phyloP scores from a whole-genome alignment of 2,113 vertebrate species.

The Rhinopomastus cyanomelas region DNA sequence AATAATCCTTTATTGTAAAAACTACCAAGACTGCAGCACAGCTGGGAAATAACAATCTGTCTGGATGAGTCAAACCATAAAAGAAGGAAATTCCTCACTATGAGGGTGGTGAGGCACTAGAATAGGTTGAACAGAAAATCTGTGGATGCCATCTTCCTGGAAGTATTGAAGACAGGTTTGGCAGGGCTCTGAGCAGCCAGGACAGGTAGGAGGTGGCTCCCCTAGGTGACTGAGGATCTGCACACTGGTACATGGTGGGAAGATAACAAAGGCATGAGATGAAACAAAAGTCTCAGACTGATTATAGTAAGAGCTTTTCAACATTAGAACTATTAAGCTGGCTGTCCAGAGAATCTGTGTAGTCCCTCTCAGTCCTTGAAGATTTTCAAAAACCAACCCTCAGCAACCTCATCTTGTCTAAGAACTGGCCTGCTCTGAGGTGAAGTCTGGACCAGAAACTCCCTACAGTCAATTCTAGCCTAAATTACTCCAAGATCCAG shows the following conservation, averaged over 20 bases:
- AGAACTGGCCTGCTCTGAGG: not conserved
- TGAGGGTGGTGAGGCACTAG: not conserved
- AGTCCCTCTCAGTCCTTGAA: not conserved
- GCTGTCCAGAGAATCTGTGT: not conserved
- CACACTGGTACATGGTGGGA: not conserved
- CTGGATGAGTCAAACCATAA: not conserved
- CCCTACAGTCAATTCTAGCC: not conserved
- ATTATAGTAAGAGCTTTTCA: not conserved
- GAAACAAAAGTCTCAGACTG: not conserved
- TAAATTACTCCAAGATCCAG: not conserved
- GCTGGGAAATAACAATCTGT: not conserved
- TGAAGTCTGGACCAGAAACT: not conserved
- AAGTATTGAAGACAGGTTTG: not conserved
- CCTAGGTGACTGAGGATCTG: not conserved
- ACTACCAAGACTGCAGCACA: not conserved
- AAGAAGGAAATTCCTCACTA: not conserved
- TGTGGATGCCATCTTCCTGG: not conserved
- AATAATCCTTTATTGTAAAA: constrained; percentile 8
- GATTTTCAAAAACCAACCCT: not conserved
- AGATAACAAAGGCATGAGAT: not conserved
- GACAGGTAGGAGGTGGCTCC: not conserved
- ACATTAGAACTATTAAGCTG: not conserved
- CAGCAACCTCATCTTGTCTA: not conserved
- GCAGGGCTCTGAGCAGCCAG: not conserved
- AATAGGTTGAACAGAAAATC: not conserved